Evolutionary conservation across 2,888 invertebrate genomes (phyloP), one percentile per base, ranked within the genome.

Genomic region (Nezara viridula): DNA sequence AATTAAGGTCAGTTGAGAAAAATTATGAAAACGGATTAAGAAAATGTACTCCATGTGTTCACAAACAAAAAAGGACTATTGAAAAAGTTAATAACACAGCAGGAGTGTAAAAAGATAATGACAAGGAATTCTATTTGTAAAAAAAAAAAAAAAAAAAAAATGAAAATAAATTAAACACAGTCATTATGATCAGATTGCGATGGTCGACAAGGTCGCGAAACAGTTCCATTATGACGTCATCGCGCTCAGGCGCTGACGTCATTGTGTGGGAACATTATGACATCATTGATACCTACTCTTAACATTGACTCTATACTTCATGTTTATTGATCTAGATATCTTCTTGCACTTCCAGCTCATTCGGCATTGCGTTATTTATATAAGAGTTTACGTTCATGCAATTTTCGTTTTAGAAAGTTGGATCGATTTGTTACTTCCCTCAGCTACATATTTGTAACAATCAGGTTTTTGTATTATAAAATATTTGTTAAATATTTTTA

Each of bases 241-340:
- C 66, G 12, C 66, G 1, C 19, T 19, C 4, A 21, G 0, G 21
- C 27, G 21, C 14, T 77, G 81, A 81, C 44, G 81, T 81, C 44
- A 81, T 81, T 81, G 44, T 47, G 81, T 81, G 81, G 81, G 81
- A 81, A 47, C 81, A 81, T 47, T 81, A 81, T 81, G 81, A 81
- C 44, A n/a, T 44, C 81, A 81, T 40, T 24, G 21, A 47, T 81
- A 47, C 81, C 44, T 81, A 47, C 81, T 4, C 81, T 47, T 24
- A 32, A 37, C 37, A 37, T 60, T 60, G 14, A 27, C 3, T 60
- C 14, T 16, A 6, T 27, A 60, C 2, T 60, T 60, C 14, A n/a
- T 7, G 44, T 44, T 47, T 81, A 81, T 81, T 81, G 12, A n/a
- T 47, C 81, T 81, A 44, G 81, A 81, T 81, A 44, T 44, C 12